phyloP scores from a whole-genome alignment of 1,140 invertebrate species.

The Spodoptera litura region DNA sequence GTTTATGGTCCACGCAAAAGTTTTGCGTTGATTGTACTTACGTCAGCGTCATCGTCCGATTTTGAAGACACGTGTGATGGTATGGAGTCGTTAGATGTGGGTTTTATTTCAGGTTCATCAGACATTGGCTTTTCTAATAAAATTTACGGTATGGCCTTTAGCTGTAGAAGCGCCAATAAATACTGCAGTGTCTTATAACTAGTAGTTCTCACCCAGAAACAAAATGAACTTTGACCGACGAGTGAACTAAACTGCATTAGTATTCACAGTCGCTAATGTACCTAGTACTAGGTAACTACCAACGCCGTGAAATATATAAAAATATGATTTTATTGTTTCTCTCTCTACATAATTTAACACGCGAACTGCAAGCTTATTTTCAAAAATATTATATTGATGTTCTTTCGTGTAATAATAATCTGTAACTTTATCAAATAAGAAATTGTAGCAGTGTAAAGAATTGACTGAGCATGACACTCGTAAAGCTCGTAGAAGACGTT shows the following conservation, averaged over 20 bases:
- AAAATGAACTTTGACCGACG: constrained; percentile 30
- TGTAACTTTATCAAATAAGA: not conserved
- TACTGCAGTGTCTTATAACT: constrained; percentile 34
- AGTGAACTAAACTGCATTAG: constrained; percentile 34
- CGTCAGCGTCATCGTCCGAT: constrained; percentile 53
- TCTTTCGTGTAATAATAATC: not conserved
- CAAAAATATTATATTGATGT: not conserved
- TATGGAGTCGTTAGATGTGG: not conserved
- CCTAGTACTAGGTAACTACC: constrained; percentile 32
- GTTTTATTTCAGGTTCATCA: not conserved
- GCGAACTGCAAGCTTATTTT: constrained; percentile 4
- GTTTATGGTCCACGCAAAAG: constrained; percentile 57
- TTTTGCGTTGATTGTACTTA: constrained; percentile 54
- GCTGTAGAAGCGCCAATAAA: not conserved
- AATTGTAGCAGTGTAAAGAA: not conserved
- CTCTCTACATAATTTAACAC: not conserved
- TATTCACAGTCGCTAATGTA: constrained; percentile 26
- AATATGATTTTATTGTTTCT: constrained; percentile 1
- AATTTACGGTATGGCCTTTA: not conserved
- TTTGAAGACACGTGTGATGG: constrained; percentile 43
- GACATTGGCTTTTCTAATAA: not conserved
- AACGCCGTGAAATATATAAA: not conserved
- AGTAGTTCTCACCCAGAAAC: constrained; percentile 19
- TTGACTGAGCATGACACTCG: too few species aligned
- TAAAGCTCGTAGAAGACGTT: too few species aligned